Percentiles rank a stretch among this genome's conserved stretches.
These are phyloP conservation scores for Mormyrops attenuatus DNA, from an alignment of 2,797 vertebrate genomes.

Conservation along the genomic window DNA sequence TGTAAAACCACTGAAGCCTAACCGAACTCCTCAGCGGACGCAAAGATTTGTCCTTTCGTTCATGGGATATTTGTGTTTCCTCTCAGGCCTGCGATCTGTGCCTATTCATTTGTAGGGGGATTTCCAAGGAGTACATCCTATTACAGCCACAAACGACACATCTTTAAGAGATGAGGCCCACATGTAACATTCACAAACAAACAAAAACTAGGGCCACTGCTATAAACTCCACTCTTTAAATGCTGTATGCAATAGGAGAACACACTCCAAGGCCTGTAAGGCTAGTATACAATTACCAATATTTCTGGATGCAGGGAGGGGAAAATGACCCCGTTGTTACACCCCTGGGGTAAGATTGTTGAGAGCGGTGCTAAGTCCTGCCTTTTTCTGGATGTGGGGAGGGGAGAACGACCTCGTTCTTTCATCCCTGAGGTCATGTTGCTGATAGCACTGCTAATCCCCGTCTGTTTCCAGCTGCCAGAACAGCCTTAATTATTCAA, in stretches of 20 bases:
- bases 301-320: not conserved
- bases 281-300: not conserved
- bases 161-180: not conserved
- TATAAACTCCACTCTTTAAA: not conserved
- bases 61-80: not conserved
- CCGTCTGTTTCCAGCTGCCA: not conserved
- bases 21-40: not conserved
- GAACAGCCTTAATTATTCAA: not conserved
- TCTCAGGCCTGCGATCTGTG: not conserved
- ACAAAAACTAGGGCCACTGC: not conserved
- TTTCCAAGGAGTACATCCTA: not conserved
- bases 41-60: not conserved
- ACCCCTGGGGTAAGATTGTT: not conserved
- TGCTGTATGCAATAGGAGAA: not conserved
- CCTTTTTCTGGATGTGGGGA: not conserved
- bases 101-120: not conserved
- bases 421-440: not conserved
- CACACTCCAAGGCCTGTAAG: not conserved
- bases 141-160: not conserved
- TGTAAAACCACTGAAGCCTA: not conserved
- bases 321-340: not conserved
- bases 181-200: not conserved
- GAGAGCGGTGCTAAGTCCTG: not conserved
- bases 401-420: not conserved
- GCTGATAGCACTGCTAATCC: not conserved